These are phyloP conservation scores for Folsomia manolachei DNA, from an alignment of 2,888 invertebrate genomes.

Conservation along the genomic window DNA sequence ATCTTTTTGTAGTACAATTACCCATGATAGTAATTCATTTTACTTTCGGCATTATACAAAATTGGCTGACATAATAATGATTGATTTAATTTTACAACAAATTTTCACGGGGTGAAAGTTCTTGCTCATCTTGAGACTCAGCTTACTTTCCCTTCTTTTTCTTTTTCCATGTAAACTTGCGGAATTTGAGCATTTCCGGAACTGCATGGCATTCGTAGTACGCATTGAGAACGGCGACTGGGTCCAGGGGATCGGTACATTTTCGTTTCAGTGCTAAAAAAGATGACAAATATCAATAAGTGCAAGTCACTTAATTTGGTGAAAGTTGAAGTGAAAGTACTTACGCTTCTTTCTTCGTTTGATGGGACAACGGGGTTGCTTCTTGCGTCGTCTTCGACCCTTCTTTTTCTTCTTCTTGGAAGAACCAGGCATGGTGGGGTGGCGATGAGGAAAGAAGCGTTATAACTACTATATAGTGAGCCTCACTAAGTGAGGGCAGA, in stretches of 20 bases:
- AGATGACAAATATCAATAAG: slow-evolving; percentile 1
- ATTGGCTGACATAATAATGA: neutral
- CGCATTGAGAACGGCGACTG: slow-evolving; percentile 42
- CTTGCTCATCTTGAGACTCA: neutral
- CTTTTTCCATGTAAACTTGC: slow-evolving; percentile 49
- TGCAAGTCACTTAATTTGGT: neutral
- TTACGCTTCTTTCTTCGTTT: slow-evolving; percentile 49
- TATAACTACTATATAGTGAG: no score
- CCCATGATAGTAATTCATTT: neutral
- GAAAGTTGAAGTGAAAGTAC: no score
- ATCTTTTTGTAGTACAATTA: slow-evolving; percentile 25
- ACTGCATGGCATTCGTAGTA: slow-evolving; percentile 48
- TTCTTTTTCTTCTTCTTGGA: slow-evolving; percentile 34
- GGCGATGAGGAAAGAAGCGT: no score
- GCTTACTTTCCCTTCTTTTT: slow-evolving; percentile 37
- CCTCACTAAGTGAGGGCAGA: no score
- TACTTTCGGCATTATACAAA: neutral
- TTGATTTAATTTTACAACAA: neutral
- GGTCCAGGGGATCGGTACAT: slow-evolving; percentile 38
- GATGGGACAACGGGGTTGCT: slow-evolving; percentile 47
- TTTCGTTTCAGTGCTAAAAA: slow-evolving; percentile 45
- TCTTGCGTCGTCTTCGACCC: slow-evolving; percentile 37
- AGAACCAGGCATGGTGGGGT: neutral
- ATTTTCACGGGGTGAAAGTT: no score
- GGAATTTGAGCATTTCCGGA: slow-evolving; percentile 44